Percentiles rank a stretch among this genome's conserved stretches.
These are phyloP conservation scores for Hippoglossus hippoglossus DNA, from an alignment of 2,797 vertebrate genomes.

Conservation along the genomic window DNA sequence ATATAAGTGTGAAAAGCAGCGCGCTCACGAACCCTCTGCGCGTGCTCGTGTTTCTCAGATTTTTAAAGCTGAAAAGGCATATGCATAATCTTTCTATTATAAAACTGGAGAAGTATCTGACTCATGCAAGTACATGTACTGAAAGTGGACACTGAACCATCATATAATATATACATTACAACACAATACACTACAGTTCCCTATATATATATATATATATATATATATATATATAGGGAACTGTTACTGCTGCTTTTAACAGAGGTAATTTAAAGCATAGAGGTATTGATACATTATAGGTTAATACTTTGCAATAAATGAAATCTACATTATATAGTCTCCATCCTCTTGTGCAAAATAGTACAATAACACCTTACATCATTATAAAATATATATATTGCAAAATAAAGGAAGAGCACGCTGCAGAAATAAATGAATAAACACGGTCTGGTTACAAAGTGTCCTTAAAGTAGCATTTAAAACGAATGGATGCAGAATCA, in stretches of 20 bases:
- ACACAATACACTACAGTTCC: background rate
- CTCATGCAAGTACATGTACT: background rate
- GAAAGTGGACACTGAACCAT: background rate
- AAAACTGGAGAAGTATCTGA: background rate
- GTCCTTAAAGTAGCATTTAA: constrained; percentile 31
- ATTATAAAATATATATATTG: constrained; percentile 1
- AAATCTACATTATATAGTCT: background rate
- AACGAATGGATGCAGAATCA: constrained; percentile 12
- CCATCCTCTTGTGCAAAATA: background rate
- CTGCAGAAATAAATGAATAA: constrained; percentile 16
- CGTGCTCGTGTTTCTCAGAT: constrained; percentile 12
- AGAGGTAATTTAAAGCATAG: background rate
- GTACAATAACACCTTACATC: background rate
- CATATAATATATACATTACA: background rate
- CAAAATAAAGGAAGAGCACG: constrained; percentile 2
- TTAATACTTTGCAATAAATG: background rate
- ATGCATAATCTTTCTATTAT: background rate
- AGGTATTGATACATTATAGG: background rate
- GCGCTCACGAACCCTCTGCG: background rate
- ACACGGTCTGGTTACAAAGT: constrained; percentile 18
- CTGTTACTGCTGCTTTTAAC: background rate
- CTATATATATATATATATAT: background rate
- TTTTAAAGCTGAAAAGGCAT: constrained; percentile 9
- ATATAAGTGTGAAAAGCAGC: background rate
- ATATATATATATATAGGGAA: background rate